Base-by-base conservation (phyloP, 2,888 invertebrate genomes). In the Idaea dimidiata region DNA sequence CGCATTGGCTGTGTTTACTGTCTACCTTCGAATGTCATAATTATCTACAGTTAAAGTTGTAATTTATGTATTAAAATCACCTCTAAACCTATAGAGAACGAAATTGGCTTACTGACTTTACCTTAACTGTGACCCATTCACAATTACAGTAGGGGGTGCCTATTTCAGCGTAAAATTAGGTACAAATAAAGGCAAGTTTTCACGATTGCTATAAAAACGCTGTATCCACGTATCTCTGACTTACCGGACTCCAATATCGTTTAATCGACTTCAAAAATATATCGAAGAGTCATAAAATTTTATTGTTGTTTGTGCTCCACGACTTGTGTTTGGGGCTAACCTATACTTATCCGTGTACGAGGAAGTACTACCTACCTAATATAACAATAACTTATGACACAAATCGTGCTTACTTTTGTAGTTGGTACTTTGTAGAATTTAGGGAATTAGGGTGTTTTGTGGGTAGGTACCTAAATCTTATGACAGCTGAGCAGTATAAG, bases 91-190 rank as follows among this genome's bases (percentile, higher is more conserved):
- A 54, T 16, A 54, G 2, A 1, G 1, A 54, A 17, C 5, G 54
- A 54, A 54, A 7, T 54, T 54, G 16, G 7, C 17, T 17, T 17
- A 54, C 56, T 56, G 43, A 17, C 17, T 18, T 17, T 18, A 56
- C 43, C 43, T 10, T 56, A 5, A 56, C 56, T 56, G 17, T 18
- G 56, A 14, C 56, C 56, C 14, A 3, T 18, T 18, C 54, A 54
- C 58, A 61, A 24, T 57, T 61, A 61, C 31, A 17, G 17, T 24
- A 59, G 60, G 17, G 61, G 17, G 61, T 61, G 61, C 54, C 57
- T 57, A 60, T 58, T 32, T 60, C 56, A 55, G 61, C 71, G 71
- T 67, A 71, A 73, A 72, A 72, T 72, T 72, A 71, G 63, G 68
- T 66, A 65, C 65, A 66, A 66, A 63, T 65, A 66, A 62, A 68